These are phyloP conservation scores for Xenentodon cancila DNA, from an alignment of 2,797 vertebrate genomes.

Conservation along the genomic window DNA sequence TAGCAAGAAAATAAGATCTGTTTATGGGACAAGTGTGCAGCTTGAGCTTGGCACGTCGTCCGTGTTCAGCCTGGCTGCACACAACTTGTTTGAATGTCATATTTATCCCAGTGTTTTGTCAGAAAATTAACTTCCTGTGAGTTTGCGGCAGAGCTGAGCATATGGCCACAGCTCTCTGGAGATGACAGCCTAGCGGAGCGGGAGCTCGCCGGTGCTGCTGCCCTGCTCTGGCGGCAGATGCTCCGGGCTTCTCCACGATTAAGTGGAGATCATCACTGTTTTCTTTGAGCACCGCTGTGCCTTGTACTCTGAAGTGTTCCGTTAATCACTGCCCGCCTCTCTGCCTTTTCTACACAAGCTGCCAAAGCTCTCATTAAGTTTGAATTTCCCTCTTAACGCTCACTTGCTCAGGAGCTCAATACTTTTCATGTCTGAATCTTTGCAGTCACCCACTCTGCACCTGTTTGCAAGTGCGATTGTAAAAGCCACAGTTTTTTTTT, in stretches of 20 bases:
- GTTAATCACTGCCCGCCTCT: slow-evolving; percentile 99
- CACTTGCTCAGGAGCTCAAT: slow-evolving; percentile 80
- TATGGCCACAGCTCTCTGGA: slow-evolving; percentile 99
- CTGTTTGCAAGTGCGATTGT: slow-evolving; percentile 50
- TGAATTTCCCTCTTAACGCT: slow-evolving; percentile 83
- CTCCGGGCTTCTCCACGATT: slow-evolving; percentile 99
- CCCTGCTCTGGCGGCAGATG: slow-evolving; percentile 98
- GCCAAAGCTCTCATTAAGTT: slow-evolving; percentile 99
- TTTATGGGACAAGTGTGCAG: slow-evolving; percentile 91
- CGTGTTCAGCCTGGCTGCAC: slow-evolving; percentile 98
- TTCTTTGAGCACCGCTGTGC: slow-evolving; percentile 99
- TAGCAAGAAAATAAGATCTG: slow-evolving; percentile 78
- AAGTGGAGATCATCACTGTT: slow-evolving; percentile 99
- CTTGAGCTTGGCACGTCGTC: slow-evolving; percentile 81
- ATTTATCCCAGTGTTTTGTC: slow-evolving; percentile 99
- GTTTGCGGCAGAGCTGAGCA: slow-evolving; percentile 98
- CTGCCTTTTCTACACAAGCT: slow-evolving; percentile 91
- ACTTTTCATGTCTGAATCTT: slow-evolving; percentile 49
- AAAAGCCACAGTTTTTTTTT: slow-evolving; percentile 28
- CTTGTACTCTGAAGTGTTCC: slow-evolving; percentile 99
- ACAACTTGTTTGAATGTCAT: slow-evolving; percentile 99
- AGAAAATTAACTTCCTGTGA: slow-evolving; percentile 99
- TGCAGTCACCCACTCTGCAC: slow-evolving; percentile 66
- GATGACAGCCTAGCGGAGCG: slow-evolving; percentile 99
- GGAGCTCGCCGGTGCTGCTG: slow-evolving; percentile 93